phyloP scores from a whole-genome alignment of 1,140 invertebrate species.

The Metopolophium dirhodum region DNA sequence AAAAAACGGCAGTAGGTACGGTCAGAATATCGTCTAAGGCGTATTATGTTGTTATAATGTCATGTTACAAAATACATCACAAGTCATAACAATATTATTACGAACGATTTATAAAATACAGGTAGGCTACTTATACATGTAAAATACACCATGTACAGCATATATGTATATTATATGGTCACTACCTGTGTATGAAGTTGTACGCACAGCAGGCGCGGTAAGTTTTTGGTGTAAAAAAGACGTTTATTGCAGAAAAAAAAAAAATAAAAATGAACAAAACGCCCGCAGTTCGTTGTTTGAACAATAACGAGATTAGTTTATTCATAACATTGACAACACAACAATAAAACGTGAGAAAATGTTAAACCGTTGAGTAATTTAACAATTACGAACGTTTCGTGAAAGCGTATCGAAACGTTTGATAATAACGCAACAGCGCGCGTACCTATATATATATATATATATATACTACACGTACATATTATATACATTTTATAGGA shows the following conservation, averaged over 20 bases:
- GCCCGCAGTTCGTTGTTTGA: neutral
- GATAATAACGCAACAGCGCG: neutral
- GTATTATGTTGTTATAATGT: too few relatives aligned
- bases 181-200: neutral
- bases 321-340: slow-evolving; percentile 9
- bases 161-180: too few relatives aligned
- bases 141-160: too few relatives aligned
- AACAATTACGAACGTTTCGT: slow-evolving; percentile 17
- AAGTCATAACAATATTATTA: neutral
- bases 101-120: neutral
- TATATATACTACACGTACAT: neutral
- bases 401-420: slow-evolving; percentile 44
- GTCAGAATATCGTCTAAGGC: too few relatives aligned
- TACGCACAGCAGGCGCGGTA: neutral
- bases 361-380: slow-evolving; percentile 19
- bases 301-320: neutral
- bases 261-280: neutral
- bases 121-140: too few relatives aligned
- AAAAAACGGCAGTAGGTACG: too few relatives aligned
- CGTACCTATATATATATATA: neutral
- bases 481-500: neutral
- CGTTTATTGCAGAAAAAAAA: slow-evolving; percentile 2
- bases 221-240: neutral
- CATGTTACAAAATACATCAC: neutral
- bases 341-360: slow-evolving; percentile 15